Evolutionary conservation across 2,888 invertebrate genomes (phyloP).

Genomic region (Cistogaster globosa): DNA sequence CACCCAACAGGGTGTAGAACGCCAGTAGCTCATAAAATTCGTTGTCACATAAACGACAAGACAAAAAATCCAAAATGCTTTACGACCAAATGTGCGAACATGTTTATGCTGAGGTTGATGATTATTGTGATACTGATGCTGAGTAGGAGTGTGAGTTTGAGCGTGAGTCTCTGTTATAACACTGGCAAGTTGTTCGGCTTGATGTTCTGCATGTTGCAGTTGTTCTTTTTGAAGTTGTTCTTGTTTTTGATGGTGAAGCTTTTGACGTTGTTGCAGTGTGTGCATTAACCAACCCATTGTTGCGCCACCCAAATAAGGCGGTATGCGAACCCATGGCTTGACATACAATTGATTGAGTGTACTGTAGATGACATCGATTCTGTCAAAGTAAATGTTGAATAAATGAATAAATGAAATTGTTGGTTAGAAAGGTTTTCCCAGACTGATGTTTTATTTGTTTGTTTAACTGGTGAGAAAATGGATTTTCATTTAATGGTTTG

Average conservation of each 20-base stretch:
- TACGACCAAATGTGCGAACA: slow-evolving; percentile 60
- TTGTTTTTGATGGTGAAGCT: slow-evolving; percentile 17
- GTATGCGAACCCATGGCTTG: slow-evolving; percentile 78
- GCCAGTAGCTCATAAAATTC: slow-evolving; percentile 79
- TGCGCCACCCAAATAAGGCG: slow-evolving; percentile 78
- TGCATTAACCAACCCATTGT: slow-evolving; percentile 77
- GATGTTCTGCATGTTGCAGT: slow-evolving; percentile 31
- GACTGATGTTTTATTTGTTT: slow-evolving; percentile 58
- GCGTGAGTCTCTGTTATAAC: slow-evolving; percentile 24
- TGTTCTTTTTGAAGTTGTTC: slow-evolving; percentile 39
- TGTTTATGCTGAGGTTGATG: slow-evolving; percentile 21
- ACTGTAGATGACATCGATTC: slow-evolving; percentile 77
- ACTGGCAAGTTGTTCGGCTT: slow-evolving; percentile 30
- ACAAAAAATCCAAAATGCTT: slow-evolving; percentile 76
- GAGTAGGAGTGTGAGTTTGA: not conserved
- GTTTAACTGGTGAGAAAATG: not conserved
- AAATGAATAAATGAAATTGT: slow-evolving; percentile 55
- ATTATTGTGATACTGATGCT: slow-evolving; percentile 11
- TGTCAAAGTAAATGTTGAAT: slow-evolving; percentile 66
- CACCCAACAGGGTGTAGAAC: slow-evolving; percentile 75
- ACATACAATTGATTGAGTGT: slow-evolving; percentile 77
- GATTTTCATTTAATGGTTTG: slow-evolving; percentile 9
- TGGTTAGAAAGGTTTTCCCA: slow-evolving; percentile 51
- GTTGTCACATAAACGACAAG: slow-evolving; percentile 74
- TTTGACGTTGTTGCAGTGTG: slow-evolving; percentile 52